Evolutionary conservation across 2,888 invertebrate species (phyloP).

Genomic region (Nasonovia ribisnigri): DNA sequence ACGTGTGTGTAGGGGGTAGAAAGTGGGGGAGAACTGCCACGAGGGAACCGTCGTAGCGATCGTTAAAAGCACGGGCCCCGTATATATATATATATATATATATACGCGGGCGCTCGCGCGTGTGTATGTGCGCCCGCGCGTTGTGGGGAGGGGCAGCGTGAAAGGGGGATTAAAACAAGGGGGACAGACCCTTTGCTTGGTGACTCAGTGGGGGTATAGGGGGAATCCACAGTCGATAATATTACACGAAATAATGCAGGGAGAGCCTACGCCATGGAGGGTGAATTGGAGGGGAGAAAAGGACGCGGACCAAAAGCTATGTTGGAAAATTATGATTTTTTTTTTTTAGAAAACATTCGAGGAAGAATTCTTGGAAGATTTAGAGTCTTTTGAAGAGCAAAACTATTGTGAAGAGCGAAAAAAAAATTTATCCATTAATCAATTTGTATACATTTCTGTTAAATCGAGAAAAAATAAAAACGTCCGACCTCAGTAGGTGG

Average conservation of each 20-base stretch:
- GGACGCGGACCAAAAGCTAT: constrained; percentile 51
- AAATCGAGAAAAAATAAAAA: background rate
- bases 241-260: constrained; percentile 55
- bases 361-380: background rate
- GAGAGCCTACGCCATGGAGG: constrained; percentile 51
- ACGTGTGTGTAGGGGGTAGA: constrained; percentile 18
- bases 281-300: constrained; percentile 53
- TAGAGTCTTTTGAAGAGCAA: background rate
- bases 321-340: constrained; percentile 23
- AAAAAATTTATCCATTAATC: constrained; percentile 12
- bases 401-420: background rate
- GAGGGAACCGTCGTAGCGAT: constrained; percentile 60
- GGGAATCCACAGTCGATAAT: constrained; percentile 63
- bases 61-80: constrained; percentile 55
- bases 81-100: constrained; percentile 33
- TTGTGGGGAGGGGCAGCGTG: constrained; percentile 46
- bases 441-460: background rate
- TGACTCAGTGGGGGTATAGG: constrained; percentile 65
- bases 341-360: constrained; percentile 11
- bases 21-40: constrained; percentile 54
- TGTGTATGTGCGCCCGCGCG: background rate
- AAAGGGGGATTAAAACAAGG: constrained; percentile 65
- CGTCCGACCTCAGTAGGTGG: constrained; percentile 27
- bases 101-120: background rate
- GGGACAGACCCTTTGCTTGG: constrained; percentile 60